These are phyloP conservation scores for Thaumatotibia leucotreta DNA, from an alignment of 1,140 invertebrate species.

Conservation along the genomic window DNA sequence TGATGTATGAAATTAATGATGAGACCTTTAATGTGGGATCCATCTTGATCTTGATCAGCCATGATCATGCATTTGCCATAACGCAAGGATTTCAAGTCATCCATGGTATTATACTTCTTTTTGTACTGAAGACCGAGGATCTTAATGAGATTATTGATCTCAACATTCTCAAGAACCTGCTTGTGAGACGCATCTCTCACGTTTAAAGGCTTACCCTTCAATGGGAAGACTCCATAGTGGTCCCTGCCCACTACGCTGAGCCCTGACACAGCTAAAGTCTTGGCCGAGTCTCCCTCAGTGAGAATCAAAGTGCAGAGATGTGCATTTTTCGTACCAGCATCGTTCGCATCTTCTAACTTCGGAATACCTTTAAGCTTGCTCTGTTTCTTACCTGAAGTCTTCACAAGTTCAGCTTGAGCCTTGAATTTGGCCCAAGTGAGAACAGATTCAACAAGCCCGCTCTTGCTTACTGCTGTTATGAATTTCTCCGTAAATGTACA, in stretches of 20 bases:
- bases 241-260: slow-evolving; percentile 97
- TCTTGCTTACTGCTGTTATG: slow-evolving; percentile 85
- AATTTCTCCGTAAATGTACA: slow-evolving; percentile 95
- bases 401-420: slow-evolving; percentile 93
- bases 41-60: slow-evolving; percentile 99
- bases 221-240: slow-evolving; percentile 97
- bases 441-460: slow-evolving; percentile 95
- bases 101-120: slow-evolving; percentile 93
- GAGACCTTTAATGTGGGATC: slow-evolving; percentile 99
- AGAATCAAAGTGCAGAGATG: slow-evolving; percentile 96
- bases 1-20: slow-evolving; percentile 99
- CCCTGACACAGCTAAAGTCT: slow-evolving; percentile 97
- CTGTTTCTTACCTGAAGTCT: slow-evolving; percentile 92
- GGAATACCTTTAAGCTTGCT: slow-evolving; percentile 96
- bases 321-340: slow-evolving; percentile 95
- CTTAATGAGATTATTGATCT: slow-evolving; percentile 98
- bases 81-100: slow-evolving; percentile 94
- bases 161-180: slow-evolving; percentile 98
- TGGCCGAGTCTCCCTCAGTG: slow-evolving; percentile 99
- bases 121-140: slow-evolving; percentile 98
- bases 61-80: slow-evolving; percentile 99
- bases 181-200: slow-evolving; percentile 98
- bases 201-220: slow-evolving; percentile 98
- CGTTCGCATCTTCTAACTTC: slow-evolving; percentile 99
- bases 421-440: slow-evolving; percentile 98